Base-by-base conservation (phyloP, 2,797 vertebrate species). In the Acipenser ruthenus region DNA sequence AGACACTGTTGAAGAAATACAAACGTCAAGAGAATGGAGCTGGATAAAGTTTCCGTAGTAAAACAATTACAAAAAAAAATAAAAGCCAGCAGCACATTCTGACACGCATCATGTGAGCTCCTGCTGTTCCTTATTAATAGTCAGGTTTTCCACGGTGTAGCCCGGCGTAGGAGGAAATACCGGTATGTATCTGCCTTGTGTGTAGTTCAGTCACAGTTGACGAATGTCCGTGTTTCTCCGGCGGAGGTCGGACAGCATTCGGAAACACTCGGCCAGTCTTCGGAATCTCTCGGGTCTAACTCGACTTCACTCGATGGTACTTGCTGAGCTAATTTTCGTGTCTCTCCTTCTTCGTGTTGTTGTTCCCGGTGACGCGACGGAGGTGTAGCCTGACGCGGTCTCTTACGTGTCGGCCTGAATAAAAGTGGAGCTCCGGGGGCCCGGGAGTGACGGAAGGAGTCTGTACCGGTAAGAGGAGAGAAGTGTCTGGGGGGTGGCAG, bases 311-410 rank as follows among this genome's bases (percentile, higher is more conserved):
- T 75, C 87, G 86, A 70, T 69, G 8, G 65, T 68, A 71, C 67
- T 65, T 65, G 68, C 66, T 51, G 72, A 76, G 79, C 79, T 74
- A 82, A 80, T 77, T 75, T 71, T 82, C 82, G 69, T 67, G 77
- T 82, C 81, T 79, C 81, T 84, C 84, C 84, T 84, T 85, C 84
- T 85, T 82, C 75, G 82, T 81, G 87, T 90, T 90, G 89, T 90
- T 91, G 89, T 91, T 85, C 87, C 84, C 88, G 87, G 95, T 95
- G 94, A 96, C 95, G 95, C 94, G 94, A 89, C 93, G 93, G 95
- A 96, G 94, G 95, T 98, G 95, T 95, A 95, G 94, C 95, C 94
- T 96, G 94, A 96, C 95, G 95, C 95, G 94, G 93, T 90, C 91
- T 95, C 94, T 94, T 93, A 92, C 92, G 92, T 93, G 84, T 86